These are phyloP conservation scores for Acropternis orthonyx DNA, from an alignment of 2,797 vertebrate genomes.

Conservation along the genomic window DNA sequence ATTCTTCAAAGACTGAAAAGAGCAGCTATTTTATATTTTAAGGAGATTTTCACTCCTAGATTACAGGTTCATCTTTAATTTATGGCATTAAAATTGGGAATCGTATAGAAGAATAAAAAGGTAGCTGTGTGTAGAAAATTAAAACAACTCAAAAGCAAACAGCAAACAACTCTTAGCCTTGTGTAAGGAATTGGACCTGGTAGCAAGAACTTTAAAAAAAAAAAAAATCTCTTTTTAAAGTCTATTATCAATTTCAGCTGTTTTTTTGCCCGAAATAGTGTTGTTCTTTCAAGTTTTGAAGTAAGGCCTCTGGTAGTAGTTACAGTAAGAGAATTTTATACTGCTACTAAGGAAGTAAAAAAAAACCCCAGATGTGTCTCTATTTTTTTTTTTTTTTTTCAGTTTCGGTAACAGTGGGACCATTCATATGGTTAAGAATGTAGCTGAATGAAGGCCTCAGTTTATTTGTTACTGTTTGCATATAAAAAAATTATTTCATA, in stretches of 20 bases:
- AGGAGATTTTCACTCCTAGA: neutral
- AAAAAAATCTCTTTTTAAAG: neutral
- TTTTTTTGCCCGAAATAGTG: neutral
- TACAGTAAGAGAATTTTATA: neutral
- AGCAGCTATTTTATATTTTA: neutral
- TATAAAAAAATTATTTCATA: neutral
- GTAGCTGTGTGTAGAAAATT: neutral
- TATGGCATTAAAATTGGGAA: neutral
- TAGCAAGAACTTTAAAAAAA: neutral
- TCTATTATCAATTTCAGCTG: neutral
- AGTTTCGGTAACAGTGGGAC: neutral
- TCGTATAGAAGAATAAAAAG: neutral
- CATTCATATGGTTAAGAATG: accelerated
- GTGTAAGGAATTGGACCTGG: neutral
- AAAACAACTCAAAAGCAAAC: accelerated
- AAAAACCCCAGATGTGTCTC: neutral
- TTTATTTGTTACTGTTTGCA: neutral
- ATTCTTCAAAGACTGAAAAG: neutral
- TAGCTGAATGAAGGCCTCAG: neutral
- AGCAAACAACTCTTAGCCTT: neutral
- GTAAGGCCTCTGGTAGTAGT: neutral
- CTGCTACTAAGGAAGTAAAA: neutral
- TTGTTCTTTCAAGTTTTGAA: neutral
- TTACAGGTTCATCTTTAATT: neutral
- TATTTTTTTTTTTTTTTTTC: neutral